Evolutionary conservation across 2,797 vertebrate genomes (phyloP).

Genomic region (Heteromormyrus szaboi): DNA sequence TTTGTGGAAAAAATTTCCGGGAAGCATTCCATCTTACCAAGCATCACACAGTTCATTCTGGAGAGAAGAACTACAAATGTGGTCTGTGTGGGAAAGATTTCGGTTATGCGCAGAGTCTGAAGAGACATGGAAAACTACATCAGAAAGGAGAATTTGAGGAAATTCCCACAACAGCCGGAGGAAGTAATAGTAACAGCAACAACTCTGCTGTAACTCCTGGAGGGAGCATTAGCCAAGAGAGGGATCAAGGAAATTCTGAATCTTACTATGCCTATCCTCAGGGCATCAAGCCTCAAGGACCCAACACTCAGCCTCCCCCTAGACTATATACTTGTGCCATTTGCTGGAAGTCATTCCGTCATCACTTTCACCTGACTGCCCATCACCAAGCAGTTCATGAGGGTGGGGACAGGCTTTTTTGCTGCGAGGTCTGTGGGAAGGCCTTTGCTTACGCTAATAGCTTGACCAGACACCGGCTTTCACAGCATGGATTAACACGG

Average conservation of each 20-base stretch:
- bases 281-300: conserved; percentile 62
- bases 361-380: conserved; percentile 79
- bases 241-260: conserved; percentile 66
- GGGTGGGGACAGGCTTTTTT: conserved; percentile 78
- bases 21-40: conserved; percentile 94
- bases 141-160: conserved; percentile 74
- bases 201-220: conserved; percentile 58
- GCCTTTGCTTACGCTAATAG: conserved; percentile 85
- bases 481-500: conserved; percentile 72
- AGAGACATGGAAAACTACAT: conserved; percentile 85
- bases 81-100: conserved; percentile 88
- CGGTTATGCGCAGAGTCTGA: conserved; percentile 90
- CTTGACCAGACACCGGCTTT: conserved; percentile 81
- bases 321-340: conserved; percentile 81
- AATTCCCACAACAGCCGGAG: conserved; percentile 65
- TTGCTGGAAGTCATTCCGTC: conserved; percentile 89
- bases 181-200: conserved; percentile 65
- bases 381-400: conserved; percentile 86
- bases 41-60: conserved; percentile 89
- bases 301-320: conserved; percentile 57
- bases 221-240: conserved; percentile 64
- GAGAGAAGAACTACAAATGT: conserved; percentile 90
- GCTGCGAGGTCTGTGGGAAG: conserved; percentile 83
- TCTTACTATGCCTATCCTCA: conserved; percentile 68
- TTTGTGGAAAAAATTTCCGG: conserved; percentile 90